Evolutionary conservation across 2,888 invertebrate genomes (phyloP), one percentile per base, ranked within the genome.

Genomic region (Plutella xylostella): DNA sequence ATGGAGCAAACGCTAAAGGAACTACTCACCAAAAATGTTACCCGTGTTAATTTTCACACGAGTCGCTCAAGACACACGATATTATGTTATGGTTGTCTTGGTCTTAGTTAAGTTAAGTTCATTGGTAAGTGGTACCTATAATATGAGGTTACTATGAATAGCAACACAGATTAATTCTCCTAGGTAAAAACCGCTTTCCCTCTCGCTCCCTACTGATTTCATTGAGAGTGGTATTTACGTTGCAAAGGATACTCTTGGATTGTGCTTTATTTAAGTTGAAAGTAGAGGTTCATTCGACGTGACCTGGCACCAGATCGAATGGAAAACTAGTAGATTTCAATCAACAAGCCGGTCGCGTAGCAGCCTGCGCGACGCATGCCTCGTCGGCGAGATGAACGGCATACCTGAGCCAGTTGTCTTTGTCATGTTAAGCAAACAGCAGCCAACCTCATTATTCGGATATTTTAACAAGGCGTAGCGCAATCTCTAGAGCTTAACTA

Each of bases 361-460:
- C 28, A 21, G 39, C 15, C 14, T 15, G 14, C 22, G 7, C 11
- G 3, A 15, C 22, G 39, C 14, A 57, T 31, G 42, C 57, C 71
- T 19, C 73, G 76, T 66, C 73, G 68, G 62, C 59, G 60, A 70
- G 68, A 71, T 68, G 70, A 65, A 73, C 70, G 54, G 60, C 76
- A 78, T 78, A 76, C 78, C 74, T 52, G 54, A 51, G 48, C 52
- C 54, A 57, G 59, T 54, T 60, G 60, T 63, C 72, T 71, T 79
- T 80, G 80, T 80, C 72, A 77, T 77, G 78, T 69, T 72, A 80
- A 79, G 68, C 72, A 77, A 76, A 77, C 72, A 75, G 61, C 59
- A 61, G 62, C 57, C 42, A 21, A 17, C 12, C 65, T 74, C 72
- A 72, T 74, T 78, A 78, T 76, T 71, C 74, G 72, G 77, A 70